These are phyloP conservation scores for Xenopus tropicalis DNA, from an alignment of 2,113 vertebrate genomes.

Conservation along the genomic window DNA sequence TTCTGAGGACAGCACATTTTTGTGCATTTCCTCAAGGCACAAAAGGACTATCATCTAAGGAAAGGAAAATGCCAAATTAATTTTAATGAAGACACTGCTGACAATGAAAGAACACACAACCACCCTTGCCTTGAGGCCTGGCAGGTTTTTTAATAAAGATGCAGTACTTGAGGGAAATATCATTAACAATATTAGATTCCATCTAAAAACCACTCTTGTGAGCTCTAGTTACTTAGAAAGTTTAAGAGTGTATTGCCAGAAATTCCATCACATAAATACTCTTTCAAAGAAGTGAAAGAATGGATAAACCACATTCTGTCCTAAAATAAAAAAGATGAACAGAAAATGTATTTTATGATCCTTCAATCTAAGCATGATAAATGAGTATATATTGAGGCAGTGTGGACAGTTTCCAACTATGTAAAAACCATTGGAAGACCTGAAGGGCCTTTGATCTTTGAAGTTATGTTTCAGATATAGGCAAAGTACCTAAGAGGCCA, in stretches of 20 bases:
- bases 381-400: neutral
- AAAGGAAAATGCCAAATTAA: slow-evolving; percentile 20
- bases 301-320: neutral
- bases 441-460: too few relatives aligned
- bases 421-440: too few relatives aligned
- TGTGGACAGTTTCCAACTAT: too few relatives aligned
- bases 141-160: slow-evolving; percentile 8
- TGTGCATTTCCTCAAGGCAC: slow-evolving; percentile 24
- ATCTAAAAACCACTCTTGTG: neutral
- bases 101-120: slow-evolving; percentile 18
- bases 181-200: slow-evolving; percentile 22
- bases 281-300: neutral
- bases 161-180: slow-evolving; percentile 25
- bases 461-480: too few relatives aligned
- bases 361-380: neutral
- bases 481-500: too few relatives aligned
- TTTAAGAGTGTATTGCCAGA: neutral
- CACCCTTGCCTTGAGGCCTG: neutral
- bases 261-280: neutral
- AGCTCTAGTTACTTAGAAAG: slow-evolving; percentile 1
- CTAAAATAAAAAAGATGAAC: neutral
- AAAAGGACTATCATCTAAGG: slow-evolving; percentile 17
- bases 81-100: slow-evolving; percentile 16
- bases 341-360: neutral
- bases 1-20: slow-evolving; percentile 9